Conservation (phyloP, 2,888 invertebrate genomes). For the Oxycera nigricornis region DNA sequence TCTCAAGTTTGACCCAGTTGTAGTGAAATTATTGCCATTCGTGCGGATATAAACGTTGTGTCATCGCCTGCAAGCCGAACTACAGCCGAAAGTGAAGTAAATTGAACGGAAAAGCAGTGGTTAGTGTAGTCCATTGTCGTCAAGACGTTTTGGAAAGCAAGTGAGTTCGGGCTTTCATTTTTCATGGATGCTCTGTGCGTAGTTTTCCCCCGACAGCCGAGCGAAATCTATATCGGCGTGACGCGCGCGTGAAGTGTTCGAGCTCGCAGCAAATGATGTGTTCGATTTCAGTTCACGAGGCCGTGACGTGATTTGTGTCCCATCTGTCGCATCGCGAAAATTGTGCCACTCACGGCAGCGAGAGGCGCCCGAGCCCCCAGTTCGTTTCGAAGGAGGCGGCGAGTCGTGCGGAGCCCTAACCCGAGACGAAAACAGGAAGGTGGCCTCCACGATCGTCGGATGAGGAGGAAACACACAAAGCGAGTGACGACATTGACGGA, state of each 20-base stretch:
- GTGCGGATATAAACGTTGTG: not conserved
- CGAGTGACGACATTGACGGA: constrained; percentile 35
- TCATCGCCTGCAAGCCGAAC: not conserved
- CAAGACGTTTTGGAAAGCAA: not conserved
- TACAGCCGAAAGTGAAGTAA: not conserved
- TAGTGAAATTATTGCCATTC: not conserved
- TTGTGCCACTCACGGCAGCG: no score
- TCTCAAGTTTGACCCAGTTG: constrained; percentile 4
- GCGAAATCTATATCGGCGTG: not conserved
- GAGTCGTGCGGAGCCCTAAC: not conserved
- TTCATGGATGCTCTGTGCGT: not conserved
- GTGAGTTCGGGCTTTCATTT: constrained; percentile 18
- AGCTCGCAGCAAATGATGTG: not conserved
- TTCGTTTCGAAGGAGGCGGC: not conserved
- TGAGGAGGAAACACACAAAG: constrained; percentile 22
- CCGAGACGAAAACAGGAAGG: not conserved
- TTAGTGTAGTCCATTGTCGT: not conserved
- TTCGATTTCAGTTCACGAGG: not conserved
- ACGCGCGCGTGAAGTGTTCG: not conserved
- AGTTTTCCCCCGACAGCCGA: not conserved
- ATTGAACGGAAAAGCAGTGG: not conserved
- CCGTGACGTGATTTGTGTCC: not conserved
- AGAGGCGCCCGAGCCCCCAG: no score
- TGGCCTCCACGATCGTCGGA: not conserved
- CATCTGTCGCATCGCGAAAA: not conserved